Base-by-base conservation (phyloP, 2,113 vertebrate genomes). In the Indicator indicator region DNA sequence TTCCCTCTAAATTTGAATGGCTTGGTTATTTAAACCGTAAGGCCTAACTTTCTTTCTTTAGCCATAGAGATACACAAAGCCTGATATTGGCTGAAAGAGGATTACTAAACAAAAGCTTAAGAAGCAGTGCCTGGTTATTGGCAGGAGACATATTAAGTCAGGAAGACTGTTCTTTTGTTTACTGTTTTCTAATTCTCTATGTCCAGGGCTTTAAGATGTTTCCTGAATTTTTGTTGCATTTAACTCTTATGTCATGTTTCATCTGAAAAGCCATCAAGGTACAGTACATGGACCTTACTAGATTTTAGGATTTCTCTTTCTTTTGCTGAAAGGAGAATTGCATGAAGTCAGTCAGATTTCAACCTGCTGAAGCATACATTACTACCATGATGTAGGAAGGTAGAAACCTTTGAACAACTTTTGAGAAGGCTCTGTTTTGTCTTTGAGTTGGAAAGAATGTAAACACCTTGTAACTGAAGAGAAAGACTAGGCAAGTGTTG, bases 181-280 rank as follows among this genome's bases (percentile, higher is more conserved):
- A 19, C 78, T 92, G 40, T 91, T 96, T 94, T 88, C 87, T 96
- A 84, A 95, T 71, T 54, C 78, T 95, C 64, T 95, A 16, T 93
- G 80, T 93, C 81, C 77, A 80, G 67, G 90, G 88, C 83, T 95
- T 94, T 95, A 95, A 95, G 59, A 84, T 63, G 20, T 74, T 83
- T 82, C 77, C 59, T 79, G 95, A 92, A 96, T 97, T 97, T 98
- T 95, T 96, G 92, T 97, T 97, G 87, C 67, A 93, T 95, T 97
- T 95, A 93, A 92, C 78, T 85, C 91, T 90, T 59, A 80, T 90
- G 9, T 96, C 64, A 82, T 90, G 9, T 96, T 97, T 97, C 84
- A 95, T 72, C 75, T 82, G 84, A 96, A 95, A 88, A 71, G 16
- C 14, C 93, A 83, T 71, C 71, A 67, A 94, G 55, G 55, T 91